Conservation (phyloP, 2,797 vertebrate species). For the Eutrigla gurnardus region DNA sequence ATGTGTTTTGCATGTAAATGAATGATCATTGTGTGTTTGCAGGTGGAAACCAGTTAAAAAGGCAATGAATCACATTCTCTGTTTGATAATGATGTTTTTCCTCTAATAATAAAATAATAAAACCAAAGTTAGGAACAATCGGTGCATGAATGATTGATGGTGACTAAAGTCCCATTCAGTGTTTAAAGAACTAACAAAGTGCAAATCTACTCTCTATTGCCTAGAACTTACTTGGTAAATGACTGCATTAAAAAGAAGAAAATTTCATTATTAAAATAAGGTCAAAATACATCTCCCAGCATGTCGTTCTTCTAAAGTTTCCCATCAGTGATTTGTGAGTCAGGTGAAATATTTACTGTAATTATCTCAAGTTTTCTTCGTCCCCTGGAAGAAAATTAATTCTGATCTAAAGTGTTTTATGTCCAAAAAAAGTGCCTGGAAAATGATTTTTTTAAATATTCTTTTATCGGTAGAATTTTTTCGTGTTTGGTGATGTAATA, state of each 20-base stretch:
- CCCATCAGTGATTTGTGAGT: neutral
- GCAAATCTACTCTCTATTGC: conserved; percentile 35
- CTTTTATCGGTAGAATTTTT: too few relatives aligned
- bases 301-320: conserved; percentile 39
- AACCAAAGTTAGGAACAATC: too few relatives aligned
- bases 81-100: too few relatives aligned
- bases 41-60: too few relatives aligned
- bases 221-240: conserved; percentile 53
- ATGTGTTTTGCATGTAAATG: too few relatives aligned
- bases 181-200: conserved; percentile 43
- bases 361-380: neutral
- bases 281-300: conserved; percentile 22
- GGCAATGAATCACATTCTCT: too few relatives aligned
- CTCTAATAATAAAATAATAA: too few relatives aligned
- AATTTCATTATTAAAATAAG: neutral
- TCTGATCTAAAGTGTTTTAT: too few relatives aligned
- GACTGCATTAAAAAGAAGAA: conserved; percentile 43
- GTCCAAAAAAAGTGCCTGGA: too few relatives aligned
- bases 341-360: neutral
- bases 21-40: too few relatives aligned
- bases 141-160: neutral
- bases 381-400: neutral
- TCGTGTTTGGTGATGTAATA: too few relatives aligned
- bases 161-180: neutral
- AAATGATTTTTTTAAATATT: too few relatives aligned